Conservation (phyloP, 2,888 invertebrate species). For the Phymatocera aterrima region DNA sequence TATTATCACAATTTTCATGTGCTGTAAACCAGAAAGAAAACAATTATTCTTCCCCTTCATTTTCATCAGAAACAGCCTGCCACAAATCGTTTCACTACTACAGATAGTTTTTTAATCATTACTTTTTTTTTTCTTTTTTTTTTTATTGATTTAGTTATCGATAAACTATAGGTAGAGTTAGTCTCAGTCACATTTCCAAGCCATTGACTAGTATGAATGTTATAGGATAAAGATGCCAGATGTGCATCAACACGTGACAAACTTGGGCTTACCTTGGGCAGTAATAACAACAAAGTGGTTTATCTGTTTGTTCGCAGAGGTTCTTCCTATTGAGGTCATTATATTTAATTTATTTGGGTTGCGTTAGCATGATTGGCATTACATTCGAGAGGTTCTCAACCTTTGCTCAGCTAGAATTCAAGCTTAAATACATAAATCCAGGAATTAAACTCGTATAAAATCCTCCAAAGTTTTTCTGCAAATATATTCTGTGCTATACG, state of each 20-base stretch:
- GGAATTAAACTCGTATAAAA: background rate
- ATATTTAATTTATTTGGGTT: constrained; percentile 36
- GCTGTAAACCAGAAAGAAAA: too few relatives aligned
- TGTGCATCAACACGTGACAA: constrained; percentile 87
- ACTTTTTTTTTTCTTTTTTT: too few relatives aligned
- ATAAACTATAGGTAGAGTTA: background rate
- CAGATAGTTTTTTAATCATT: background rate
- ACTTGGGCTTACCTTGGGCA: constrained; percentile 91
- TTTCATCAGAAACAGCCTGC: background rate
- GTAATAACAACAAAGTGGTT: constrained; percentile 97
- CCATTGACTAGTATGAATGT: constrained; percentile 48
- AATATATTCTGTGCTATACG: constrained; percentile 44
- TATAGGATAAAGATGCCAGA: constrained; percentile 86
- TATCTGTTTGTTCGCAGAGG: constrained; percentile 95
- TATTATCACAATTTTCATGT: background rate
- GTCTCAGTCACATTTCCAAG: background rate
- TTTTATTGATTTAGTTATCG: background rate
- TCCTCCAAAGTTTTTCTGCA: background rate
- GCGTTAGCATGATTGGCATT: constrained; percentile 21
- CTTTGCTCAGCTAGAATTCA: background rate
- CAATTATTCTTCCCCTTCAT: background rate
- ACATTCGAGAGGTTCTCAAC: constrained; percentile 29
- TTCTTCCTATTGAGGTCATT: constrained; percentile 89
- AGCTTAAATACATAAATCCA: background rate
- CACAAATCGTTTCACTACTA: background rate